Evolutionary conservation across 2,888 invertebrate genomes (phyloP), one percentile per base, ranked within the genome.

Genomic region (Apeira syringaria): DNA sequence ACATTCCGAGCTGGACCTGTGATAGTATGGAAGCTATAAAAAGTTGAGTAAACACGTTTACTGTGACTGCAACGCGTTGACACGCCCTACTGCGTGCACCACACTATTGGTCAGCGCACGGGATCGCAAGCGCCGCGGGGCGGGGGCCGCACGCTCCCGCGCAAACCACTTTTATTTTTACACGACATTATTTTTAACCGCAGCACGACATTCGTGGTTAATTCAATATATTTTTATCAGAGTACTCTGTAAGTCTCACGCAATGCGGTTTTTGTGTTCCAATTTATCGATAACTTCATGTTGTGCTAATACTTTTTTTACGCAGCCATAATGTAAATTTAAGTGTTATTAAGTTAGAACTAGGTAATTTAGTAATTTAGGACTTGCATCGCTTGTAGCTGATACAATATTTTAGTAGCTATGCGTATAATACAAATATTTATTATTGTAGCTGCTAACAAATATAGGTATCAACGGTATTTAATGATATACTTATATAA

Each of bases 141-240:
- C 68, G 73, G 69, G 56, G 49, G 30, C 37, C 40, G 43, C 45
- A 44, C 50, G 56, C 66, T 56, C 62, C 47, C 52, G 64, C 62
- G 68, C 69, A 61, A 41, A 61, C 48, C 35, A 53, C 65, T 69
- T 70, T 70, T 68, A 65, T 68, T 71, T 66, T 67, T 63, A 62
- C 43, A 55, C n/a, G 63, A 68, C 63, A 66, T 70, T 72, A 74
- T 73, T 72, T 66, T 65, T 60, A 67, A 56, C 59, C 66, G 38
- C 59, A 50, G 58, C 76, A 76, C 75, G 81, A 74, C 69, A 55
- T 53, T 62, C 65, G 69, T 82, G 84, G 82, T 87, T 84, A 86
- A 86, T 86, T 82, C 77, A 81, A 83, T 83, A 82, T 79, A 80
- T 80, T 80, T 77, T 78, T 69, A 78, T 68, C 64, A 66, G 67